These are phyloP conservation scores for Ctenopoma kingsleyae DNA, from an alignment of 2,797 vertebrate genomes.

Conservation along the genomic window DNA sequence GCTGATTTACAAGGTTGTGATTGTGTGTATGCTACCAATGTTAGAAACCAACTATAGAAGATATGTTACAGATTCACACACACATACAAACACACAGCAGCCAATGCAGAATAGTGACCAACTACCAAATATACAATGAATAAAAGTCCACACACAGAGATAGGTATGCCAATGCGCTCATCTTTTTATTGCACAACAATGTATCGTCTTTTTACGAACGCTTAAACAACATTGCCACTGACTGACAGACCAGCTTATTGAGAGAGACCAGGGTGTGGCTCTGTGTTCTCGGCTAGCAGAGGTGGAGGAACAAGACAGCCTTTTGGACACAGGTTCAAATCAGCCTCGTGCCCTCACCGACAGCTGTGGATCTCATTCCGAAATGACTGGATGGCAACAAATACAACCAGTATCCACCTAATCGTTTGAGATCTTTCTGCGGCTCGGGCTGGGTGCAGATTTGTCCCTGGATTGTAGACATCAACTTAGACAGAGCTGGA, in stretches of 20 bases:
- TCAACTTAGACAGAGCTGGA: slow-evolving; percentile 77
- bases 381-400: slow-evolving; percentile 45
- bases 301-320: slow-evolving; percentile 79
- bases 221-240: slow-evolving; percentile 86
- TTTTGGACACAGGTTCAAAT: slow-evolving; percentile 72
- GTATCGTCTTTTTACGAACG: slow-evolving; percentile 85
- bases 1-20: slow-evolving; percentile 57
- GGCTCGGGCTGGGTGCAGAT: slow-evolving; percentile 63
- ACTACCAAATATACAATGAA: slow-evolving; percentile 41
- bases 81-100: background rate
- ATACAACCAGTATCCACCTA: slow-evolving; percentile 27
- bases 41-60: slow-evolving; percentile 16
- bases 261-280: slow-evolving; percentile 82
- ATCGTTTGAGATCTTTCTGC: slow-evolving; percentile 50
- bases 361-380: slow-evolving; percentile 51
- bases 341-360: slow-evolving; percentile 54
- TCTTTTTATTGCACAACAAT: slow-evolving; percentile 89
- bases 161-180: slow-evolving; percentile 86
- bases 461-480: slow-evolving; percentile 73
- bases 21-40: slow-evolving; percentile 10
- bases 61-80: slow-evolving; percentile 25
- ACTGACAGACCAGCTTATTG: slow-evolving; percentile 85
- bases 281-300: slow-evolving; percentile 77
- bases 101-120: background rate
- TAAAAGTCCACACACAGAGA: slow-evolving; percentile 65